A percentile compares a stretch with the other conserved stretches of the same genome.
Evolutionary conservation across 2,113 vertebrate genomes (phyloP).

Genomic region (Peucedramus taeniatus): DNA sequence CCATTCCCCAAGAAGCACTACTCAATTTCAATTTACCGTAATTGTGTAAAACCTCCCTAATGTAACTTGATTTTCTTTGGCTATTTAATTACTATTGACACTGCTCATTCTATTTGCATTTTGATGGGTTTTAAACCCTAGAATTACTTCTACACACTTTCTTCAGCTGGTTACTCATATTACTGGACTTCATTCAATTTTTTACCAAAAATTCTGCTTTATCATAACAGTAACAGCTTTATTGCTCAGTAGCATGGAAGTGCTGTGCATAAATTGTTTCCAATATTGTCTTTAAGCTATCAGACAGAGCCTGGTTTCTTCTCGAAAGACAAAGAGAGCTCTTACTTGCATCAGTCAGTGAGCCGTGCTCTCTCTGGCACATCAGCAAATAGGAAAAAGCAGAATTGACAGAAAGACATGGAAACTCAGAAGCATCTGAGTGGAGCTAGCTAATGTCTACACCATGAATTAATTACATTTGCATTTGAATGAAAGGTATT

Average conservation of each 20-base stretch:
- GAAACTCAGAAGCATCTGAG: not conserved
- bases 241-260: not conserved
- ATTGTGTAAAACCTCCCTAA: not conserved
- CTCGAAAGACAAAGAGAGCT: not conserved
- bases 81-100: not conserved
- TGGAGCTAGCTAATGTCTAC: not conserved
- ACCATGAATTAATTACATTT: not conserved
- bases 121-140: not conserved
- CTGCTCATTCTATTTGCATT: not conserved
- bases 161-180: not conserved
- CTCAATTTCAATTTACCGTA: not conserved
- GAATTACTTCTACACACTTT: not conserved
- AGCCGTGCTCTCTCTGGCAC: not conserved
- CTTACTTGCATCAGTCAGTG: not conserved
- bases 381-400: not conserved
- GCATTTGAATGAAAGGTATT: not conserved
- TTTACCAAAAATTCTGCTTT: not conserved
- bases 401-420: not conserved
- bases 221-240: constrained; percentile 7
- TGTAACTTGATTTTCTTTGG: not conserved
- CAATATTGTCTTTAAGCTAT: constrained; percentile 19
- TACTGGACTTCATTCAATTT: not conserved
- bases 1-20: not conserved
- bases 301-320: not conserved
- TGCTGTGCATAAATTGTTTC: not conserved